phyloP scores from a whole-genome alignment of 2,888 invertebrate genomes.

The Orchesellides sinensis region DNA sequence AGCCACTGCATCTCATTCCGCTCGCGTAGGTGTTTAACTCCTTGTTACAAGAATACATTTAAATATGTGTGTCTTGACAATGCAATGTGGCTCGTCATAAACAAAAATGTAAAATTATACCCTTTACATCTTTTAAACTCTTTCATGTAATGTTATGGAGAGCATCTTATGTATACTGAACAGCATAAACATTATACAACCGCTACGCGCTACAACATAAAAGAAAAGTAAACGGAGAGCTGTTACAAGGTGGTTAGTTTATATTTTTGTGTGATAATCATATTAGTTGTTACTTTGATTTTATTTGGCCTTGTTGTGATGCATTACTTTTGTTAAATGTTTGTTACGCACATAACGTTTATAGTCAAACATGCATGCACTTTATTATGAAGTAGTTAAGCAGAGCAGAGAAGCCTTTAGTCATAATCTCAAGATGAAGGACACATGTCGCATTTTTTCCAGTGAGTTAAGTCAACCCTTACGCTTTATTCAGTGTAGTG shows the following conservation, averaged over 20 bases:
- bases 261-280: constrained; percentile 7
- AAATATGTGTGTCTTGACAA: not conserved
- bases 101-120: constrained; percentile 37
- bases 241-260: not conserved
- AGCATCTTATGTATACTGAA: not conserved
- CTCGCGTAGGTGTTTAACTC: constrained; percentile 51
- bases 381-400: not conserved
- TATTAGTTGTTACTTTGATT: constrained; percentile 17
- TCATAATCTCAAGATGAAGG: constrained; percentile 26
- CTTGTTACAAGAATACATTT: constrained; percentile 35
- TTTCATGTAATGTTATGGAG: constrained; percentile 3
- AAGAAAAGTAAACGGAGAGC: not conserved
- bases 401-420: not conserved
- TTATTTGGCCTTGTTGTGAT: constrained; percentile 36
- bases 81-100: constrained; percentile 22
- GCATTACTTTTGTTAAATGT: not conserved
- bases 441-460: constrained; percentile 27
- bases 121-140: not conserved
- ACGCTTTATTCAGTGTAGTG: not conserved
- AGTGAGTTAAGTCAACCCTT: constrained; percentile 28
- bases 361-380: not conserved
- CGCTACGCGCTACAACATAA: not conserved
- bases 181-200: constrained; percentile 11
- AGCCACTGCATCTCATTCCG: not conserved
- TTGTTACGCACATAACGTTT: not conserved